Base-by-base conservation (phyloP, 2,113 vertebrate genomes). In the Caracal caracal region DNA sequence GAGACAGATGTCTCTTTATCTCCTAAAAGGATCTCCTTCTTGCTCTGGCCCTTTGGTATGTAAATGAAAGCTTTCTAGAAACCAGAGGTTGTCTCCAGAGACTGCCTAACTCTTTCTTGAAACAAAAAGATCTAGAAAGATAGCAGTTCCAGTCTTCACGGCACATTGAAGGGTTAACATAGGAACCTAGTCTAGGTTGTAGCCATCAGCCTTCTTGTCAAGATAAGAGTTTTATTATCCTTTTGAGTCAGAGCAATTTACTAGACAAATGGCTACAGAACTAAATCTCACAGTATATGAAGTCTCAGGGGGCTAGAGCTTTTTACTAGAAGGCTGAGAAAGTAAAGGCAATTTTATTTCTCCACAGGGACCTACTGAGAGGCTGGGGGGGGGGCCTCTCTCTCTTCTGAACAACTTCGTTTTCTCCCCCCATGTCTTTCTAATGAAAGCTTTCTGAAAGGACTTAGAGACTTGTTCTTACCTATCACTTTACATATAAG, bases 171-270 rank as follows among this genome's bases (percentile, higher is more conserved):
- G 6, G 8, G 59, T 86, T 83, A 63, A 87, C 22, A 47, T 26
- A 43, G 33, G 10, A 51, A 24, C 7, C 10, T 47, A 35, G 65
- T 59, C 1, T 11, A 24, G 37, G 6, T 53, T 43, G 10, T 81
- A 61, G 63, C 30, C 66, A 68, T 56, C 37, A 49, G 35, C 35
- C 22, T 20, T 85, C 33, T 65, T 65, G 63, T 95, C 80, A 78
- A 49, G 20, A 51, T 59, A 80, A 82, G 33, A 26, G 9, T 88
- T 89, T 71, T 65, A 93, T 88, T 96, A 92, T 89, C 80, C 35
- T 88, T 73, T 93, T 87, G 37, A 91, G n/a, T 53, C 53, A 66
- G 28, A 79, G 40, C 33, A 81, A 70, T 92, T 56, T 79, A 35
- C 53, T 56, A 65, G 68, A 86, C 22, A 82, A 79, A 91, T 65